Conservation (phyloP, 2,888 invertebrate species). For the Diplazon laetatorius region DNA sequence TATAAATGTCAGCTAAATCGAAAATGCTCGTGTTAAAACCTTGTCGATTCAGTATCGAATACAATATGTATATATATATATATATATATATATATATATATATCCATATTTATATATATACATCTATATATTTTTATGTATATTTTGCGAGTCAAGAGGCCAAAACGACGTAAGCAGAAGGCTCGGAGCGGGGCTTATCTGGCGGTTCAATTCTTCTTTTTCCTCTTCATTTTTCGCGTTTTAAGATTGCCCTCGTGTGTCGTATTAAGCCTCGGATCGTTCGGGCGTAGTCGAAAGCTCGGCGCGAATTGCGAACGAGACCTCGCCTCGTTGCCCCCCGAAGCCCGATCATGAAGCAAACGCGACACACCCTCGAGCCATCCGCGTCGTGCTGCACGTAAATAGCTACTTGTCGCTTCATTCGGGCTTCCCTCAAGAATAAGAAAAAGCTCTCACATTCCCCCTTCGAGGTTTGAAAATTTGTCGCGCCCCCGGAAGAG, state of each 20-base stretch:
- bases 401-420: constrained; percentile 82
- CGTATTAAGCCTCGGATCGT: constrained; percentile 80
- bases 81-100: too few relatives aligned
- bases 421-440: constrained; percentile 65
- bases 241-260: constrained; percentile 82
- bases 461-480: constrained; percentile 40
- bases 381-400: constrained; percentile 75
- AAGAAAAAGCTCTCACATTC: constrained; percentile 23
- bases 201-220: constrained; percentile 66
- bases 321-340: constrained; percentile 54
- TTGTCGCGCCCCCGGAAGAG: constrained; percentile 41
- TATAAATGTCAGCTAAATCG: too few relatives aligned
- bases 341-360: constrained; percentile 56
- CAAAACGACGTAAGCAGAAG: constrained; percentile 62
- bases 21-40: too few relatives aligned
- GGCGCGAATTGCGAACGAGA: constrained; percentile 58
- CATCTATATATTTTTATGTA: too few relatives aligned
- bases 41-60: too few relatives aligned
- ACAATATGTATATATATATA: too few relatives aligned
- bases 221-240: constrained; percentile 68
- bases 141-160: constrained; percentile 56
- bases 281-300: constrained; percentile 69
- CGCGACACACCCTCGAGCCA: constrained; percentile 65
- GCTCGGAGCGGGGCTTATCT: constrained; percentile 76
- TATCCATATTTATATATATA: too few relatives aligned